Percentiles rank a stretch among this genome's conserved stretches.
Evolutionary conservation across 2,888 invertebrate genomes (phyloP).

Genomic region (Drosophila quinaria): DNA sequence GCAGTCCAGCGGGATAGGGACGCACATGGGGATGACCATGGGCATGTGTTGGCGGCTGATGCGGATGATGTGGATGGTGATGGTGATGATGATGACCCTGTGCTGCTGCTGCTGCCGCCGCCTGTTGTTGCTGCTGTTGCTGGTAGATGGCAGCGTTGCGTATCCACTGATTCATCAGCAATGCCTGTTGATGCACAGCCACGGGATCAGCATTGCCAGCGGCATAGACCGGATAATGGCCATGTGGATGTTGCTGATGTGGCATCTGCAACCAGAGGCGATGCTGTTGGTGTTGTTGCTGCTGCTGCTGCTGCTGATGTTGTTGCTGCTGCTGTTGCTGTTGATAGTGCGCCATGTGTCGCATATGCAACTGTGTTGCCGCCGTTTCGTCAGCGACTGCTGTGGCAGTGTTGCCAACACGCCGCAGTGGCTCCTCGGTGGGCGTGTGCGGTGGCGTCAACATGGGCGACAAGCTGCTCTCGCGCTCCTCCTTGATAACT

Average conservation of each 20-base stretch:
- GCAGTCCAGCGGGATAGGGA: conserved; percentile 82
- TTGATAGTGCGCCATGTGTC: conserved; percentile 73
- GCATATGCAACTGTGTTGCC: conserved; percentile 74
- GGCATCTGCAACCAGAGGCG: conserved; percentile 61
- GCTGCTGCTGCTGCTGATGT: conserved; percentile 71
- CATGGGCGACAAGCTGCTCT: conserved; percentile 87
- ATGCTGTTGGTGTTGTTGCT: conserved; percentile 67
- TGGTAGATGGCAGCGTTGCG: conserved; percentile 90
- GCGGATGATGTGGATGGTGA: conserved; percentile 65
- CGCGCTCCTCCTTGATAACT: conserved; percentile 88
- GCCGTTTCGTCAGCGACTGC: conserved; percentile 75
- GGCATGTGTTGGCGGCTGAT: conserved; percentile 79
- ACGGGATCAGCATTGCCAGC: conserved; percentile 86
- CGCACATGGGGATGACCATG: conserved; percentile 71
- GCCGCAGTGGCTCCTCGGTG: conserved; percentile 86
- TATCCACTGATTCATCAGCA: conserved; percentile 91
- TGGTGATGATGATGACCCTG: conserved; percentile 39
- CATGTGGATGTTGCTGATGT: conserved; percentile 71
- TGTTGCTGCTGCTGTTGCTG: conserved; percentile 59
- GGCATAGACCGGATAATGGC: conserved; percentile 75
- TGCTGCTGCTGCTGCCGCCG: conserved; percentile 83
- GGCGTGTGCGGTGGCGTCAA: conserved; percentile 92
- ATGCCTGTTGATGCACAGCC: conserved; percentile 86
- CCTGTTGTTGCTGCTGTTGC: conserved; percentile 53
- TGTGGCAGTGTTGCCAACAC: conserved; percentile 40